phyloP scores from a whole-genome alignment of 2,888 invertebrate genomes.

The Ophion slaviceki region DNA sequence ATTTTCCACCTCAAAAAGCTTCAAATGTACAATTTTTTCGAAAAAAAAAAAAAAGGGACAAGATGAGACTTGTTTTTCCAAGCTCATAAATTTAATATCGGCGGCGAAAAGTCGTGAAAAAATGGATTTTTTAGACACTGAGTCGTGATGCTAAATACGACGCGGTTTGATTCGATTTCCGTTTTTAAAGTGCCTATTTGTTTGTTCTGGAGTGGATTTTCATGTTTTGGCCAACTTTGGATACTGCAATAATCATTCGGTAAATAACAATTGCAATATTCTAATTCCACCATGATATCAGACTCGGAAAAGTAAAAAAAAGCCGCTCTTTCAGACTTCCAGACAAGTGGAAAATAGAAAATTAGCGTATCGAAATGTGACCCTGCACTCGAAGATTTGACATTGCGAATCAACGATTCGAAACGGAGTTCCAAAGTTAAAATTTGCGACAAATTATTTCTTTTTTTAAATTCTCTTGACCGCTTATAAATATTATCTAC shows the following conservation, averaged over 20 bases:
- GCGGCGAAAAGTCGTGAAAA: not conserved
- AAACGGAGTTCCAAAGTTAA: not conserved
- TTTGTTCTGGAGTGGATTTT: not conserved
- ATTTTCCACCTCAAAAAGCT: not conserved
- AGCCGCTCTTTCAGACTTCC: too few species aligned
- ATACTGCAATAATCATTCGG: too few species aligned
- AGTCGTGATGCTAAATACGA: not conserved
- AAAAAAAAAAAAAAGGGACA: not conserved
- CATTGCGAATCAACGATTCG: conserved; percentile 1
- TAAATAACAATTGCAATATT: not conserved
- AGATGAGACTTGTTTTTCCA: too few species aligned
- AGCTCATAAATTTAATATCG: not conserved
- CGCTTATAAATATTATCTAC: not conserved
- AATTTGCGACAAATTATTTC: not conserved
- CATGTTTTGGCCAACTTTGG: not conserved
- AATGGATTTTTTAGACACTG: not conserved
- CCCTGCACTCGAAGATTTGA: not conserved
- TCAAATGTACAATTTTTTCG: not conserved
- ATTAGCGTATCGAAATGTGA: not conserved
- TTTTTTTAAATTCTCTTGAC: conserved; percentile 8
- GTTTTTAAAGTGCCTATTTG: not conserved
- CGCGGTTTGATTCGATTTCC: not conserved
- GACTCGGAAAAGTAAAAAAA: not conserved
- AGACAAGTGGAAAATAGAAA: not conserved
- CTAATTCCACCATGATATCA: not conserved